Conservation (phyloP, 2,888 invertebrate genomes). For the Lasioglossum figueresi region DNA sequence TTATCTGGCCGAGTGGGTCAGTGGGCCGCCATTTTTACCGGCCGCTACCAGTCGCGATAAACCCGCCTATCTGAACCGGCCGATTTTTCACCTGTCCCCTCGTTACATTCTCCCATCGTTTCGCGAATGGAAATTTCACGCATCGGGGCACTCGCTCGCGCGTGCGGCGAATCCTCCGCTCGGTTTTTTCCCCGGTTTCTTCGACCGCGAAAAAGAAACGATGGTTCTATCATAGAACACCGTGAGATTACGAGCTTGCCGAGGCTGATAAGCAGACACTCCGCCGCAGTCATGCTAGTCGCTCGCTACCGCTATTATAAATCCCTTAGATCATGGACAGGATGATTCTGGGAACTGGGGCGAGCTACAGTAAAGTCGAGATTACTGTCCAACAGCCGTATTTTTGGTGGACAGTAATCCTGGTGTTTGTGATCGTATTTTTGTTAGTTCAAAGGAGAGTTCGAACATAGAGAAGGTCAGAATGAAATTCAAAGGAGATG, state of each 20-base stretch:
- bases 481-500: too few relatives aligned
- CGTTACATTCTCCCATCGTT: conserved; percentile 58
- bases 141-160: conserved; percentile 55
- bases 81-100: conserved; percentile 62
- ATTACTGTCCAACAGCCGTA: too few relatives aligned
- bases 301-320: background rate
- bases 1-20: conserved; percentile 64
- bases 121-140: conserved; percentile 70
- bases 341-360: background rate
- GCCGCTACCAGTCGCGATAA: conserved; percentile 14
- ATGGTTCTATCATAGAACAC: background rate
- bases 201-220: background rate
- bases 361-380: too few relatives aligned
- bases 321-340: too few relatives aligned
- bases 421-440: too few relatives aligned
- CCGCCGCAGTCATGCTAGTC: conserved; percentile 24
- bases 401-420: too few relatives aligned
- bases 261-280: conserved; percentile 43
- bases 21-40: conserved; percentile 63
- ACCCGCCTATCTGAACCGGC: conserved; percentile 28
- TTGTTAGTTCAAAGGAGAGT: too few relatives aligned
- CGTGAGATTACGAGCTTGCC: conserved; percentile 29
- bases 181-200: background rate
- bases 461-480: too few relatives aligned
- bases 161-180: background rate